Percentiles rank a stretch among this genome's conserved stretches.
Evolutionary conservation across 2,113 vertebrate genomes (phyloP).

Genomic region (Phrynosoma platyrhinos): DNA sequence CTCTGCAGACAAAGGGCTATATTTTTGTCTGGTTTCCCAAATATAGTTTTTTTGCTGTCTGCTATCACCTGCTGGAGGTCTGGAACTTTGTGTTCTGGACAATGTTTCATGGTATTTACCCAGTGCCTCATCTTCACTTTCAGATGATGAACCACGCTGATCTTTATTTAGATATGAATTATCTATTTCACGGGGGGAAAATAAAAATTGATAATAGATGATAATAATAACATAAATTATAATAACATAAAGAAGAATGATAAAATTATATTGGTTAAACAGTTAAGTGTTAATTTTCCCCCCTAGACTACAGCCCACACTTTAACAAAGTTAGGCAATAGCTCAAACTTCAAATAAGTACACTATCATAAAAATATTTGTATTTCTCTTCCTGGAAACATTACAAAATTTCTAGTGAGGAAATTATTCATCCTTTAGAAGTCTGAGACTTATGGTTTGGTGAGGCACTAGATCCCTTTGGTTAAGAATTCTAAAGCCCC

Average conservation of each 20-base stretch:
- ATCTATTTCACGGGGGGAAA: conserved; percentile 77
- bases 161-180: conserved; percentile 86
- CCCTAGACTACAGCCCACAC: not conserved
- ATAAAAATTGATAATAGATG: conserved; percentile 71
- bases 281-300: not conserved
- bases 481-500: too few species aligned
- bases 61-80: conserved; percentile 78
- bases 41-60: conserved; percentile 84
- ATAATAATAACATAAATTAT: too few species aligned
- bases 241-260: conserved; percentile 51
- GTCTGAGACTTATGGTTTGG: too few species aligned
- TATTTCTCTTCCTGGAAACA: not conserved
- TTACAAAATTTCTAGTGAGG: conserved; percentile 13
- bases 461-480: too few species aligned
- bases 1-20: conserved; percentile 90
- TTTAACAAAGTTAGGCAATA: not conserved
- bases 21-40: conserved; percentile 94
- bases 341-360: conserved; percentile 24
- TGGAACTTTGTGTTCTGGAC: conserved; percentile 85
- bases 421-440: conserved; percentile 1
- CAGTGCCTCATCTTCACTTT: conserved; percentile 96
- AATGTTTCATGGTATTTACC: conserved; percentile 96
- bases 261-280: conserved; percentile 48
- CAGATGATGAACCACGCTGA: conserved; percentile 91
- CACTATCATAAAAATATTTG: conserved; percentile 4